Evolutionary conservation across 2,797 vertebrate genomes (phyloP).

Genomic region (Falco columbarius): DNA sequence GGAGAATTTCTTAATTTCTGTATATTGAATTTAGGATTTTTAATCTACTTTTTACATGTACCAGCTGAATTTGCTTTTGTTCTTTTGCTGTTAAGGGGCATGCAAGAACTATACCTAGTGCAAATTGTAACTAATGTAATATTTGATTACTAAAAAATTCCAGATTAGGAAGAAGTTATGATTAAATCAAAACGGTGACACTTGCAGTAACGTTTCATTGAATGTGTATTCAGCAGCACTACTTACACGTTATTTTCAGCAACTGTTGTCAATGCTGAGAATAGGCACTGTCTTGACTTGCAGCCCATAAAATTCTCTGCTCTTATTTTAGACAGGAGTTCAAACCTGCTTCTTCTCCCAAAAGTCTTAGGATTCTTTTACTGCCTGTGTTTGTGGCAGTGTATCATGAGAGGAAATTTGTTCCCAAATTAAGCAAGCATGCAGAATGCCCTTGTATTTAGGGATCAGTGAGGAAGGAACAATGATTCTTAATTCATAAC

Average conservation of each 20-base stretch:
- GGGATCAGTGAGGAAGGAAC: neutral
- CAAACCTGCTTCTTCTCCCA: neutral
- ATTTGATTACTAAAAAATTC: neutral
- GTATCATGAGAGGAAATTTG: neutral
- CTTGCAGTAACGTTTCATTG: neutral
- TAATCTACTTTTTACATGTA: neutral
- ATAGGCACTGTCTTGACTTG: neutral
- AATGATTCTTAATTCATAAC: neutral
- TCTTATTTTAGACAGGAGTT: neutral
- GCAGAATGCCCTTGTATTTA: neutral
- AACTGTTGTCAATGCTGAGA: neutral
- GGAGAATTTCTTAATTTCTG: slow-evolving; percentile 70
- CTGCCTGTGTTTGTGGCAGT: neutral
- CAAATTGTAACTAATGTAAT: neutral
- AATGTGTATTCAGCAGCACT: neutral
- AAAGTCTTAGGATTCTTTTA: neutral
- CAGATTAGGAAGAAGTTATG: neutral
- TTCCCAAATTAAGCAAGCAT: neutral
- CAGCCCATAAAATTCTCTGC: neutral
- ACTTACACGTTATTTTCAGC: neutral
- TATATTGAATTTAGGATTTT: neutral
- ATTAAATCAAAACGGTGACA: neutral
- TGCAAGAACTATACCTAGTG: neutral
- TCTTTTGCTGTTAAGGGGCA: neutral
- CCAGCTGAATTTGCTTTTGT: neutral